phyloP scores from a whole-genome alignment of 2,113 vertebrate species.

The Triplophysa siluroides region DNA sequence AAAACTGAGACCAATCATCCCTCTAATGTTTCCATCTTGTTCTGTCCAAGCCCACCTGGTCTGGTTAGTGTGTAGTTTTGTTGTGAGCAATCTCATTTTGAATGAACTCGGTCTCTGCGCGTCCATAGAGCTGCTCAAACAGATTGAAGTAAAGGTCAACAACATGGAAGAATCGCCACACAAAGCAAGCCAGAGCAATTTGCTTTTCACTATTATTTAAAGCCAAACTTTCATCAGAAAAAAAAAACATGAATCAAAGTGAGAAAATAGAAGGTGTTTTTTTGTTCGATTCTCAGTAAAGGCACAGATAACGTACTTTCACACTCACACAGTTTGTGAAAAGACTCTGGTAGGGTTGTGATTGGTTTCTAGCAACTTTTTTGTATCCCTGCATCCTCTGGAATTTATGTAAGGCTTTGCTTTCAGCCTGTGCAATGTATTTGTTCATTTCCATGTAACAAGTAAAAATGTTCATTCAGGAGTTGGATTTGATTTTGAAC shows the following conservation, averaged over 20 bases:
- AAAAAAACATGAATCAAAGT: slow-evolving; percentile 22
- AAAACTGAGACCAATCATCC: slow-evolving; percentile 60
- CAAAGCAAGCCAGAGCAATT: slow-evolving; percentile 65
- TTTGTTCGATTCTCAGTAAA: slow-evolving; percentile 13
- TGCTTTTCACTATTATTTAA: slow-evolving; percentile 46
- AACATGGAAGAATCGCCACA: slow-evolving; percentile 65
- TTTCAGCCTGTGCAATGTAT: slow-evolving; percentile 1
- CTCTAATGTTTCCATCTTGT: slow-evolving; percentile 67
- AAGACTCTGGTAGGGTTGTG: slow-evolving; percentile 44
- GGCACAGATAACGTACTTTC: slow-evolving; percentile 2
- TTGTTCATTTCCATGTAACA: slow-evolving; percentile 4
- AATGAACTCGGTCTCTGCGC: slow-evolving; percentile 59
- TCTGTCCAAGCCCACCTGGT: slow-evolving; percentile 71
- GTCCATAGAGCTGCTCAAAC: slow-evolving; percentile 70
- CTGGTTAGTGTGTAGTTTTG: slow-evolving; percentile 72
- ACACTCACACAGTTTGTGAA: slow-evolving; percentile 50
- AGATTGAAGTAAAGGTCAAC: slow-evolving; percentile 70
- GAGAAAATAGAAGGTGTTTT: slow-evolving; percentile 20
- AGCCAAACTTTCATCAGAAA: slow-evolving; percentile 33
- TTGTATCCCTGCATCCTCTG: not conserved
- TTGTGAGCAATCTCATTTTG: slow-evolving; percentile 73
- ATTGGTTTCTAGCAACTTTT: not conserved
- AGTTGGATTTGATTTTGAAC: not conserved
- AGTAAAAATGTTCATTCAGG: not conserved
- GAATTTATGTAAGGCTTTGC: not conserved